phyloP scores from a whole-genome alignment of 1,140 invertebrate species.

The Meloidogyne exigua region DNA sequence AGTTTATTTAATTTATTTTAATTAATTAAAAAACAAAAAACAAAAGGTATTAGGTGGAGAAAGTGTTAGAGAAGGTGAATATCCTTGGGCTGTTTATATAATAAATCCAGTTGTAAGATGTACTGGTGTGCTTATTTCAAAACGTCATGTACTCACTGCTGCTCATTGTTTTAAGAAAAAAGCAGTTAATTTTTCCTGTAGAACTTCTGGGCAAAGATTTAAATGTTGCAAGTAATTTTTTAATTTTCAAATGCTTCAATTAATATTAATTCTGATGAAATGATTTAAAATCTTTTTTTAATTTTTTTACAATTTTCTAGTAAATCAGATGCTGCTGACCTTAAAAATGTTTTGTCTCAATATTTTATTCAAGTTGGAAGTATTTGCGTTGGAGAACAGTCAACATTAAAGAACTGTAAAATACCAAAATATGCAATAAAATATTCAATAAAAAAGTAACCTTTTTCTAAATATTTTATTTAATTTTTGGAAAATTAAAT shows the following conservation, averaged over 20 bases:
- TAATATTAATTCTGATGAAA: too few relatives aligned
- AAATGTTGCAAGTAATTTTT: constrained; percentile 4
- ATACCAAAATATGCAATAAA: background rate
- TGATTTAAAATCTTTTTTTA: too few relatives aligned
- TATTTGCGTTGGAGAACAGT: background rate
- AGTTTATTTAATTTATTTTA: background rate
- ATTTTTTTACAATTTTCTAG: background rate
- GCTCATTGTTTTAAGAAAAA: constrained; percentile 17
- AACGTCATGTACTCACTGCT: constrained; percentile 18
- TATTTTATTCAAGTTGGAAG: constrained; percentile 5
- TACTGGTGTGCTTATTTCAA: constrained; percentile 9
- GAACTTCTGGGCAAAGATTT: background rate
- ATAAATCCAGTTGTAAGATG: background rate
- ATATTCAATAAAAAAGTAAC: constrained; percentile 1
- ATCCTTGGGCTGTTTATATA: constrained; percentile 6
- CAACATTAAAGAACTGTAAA: background rate
- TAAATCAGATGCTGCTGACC: background rate
- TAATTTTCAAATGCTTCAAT: too few relatives aligned
- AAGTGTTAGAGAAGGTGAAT: constrained; percentile 7
- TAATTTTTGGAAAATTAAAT: too few relatives aligned
- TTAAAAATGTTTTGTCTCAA: background rate
- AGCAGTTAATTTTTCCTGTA: background rate
- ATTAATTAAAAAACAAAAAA: too few relatives aligned
- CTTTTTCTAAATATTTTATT: background rate
- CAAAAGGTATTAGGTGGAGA: constrained; percentile 6